Evolutionary conservation across 2,888 invertebrate genomes (phyloP).

Genomic region (Actias luna): DNA sequence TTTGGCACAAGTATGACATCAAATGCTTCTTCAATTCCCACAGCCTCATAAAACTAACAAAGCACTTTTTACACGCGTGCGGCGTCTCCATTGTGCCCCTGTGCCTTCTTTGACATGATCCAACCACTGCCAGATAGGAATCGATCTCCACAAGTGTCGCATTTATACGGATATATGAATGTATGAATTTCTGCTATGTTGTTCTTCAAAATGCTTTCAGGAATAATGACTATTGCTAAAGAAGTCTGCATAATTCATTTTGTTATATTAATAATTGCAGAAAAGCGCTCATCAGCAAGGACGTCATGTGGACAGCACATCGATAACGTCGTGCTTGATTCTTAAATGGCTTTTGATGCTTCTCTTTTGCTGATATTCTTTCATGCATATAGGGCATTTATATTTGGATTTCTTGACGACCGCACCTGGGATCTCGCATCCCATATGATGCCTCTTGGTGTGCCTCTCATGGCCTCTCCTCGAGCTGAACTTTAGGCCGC

Average conservation of each 20-base stretch:
- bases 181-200: too few species aligned
- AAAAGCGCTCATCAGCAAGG: too few species aligned
- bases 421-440: too few species aligned
- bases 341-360: constrained; percentile 26
- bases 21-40: constrained; percentile 64
- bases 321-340: constrained; percentile 23
- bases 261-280: too few species aligned
- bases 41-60: constrained; percentile 62
- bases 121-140: constrained; percentile 63
- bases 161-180: constrained; percentile 62
- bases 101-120: constrained; percentile 68
- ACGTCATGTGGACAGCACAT: too few species aligned
- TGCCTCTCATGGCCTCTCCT: constrained; percentile 49
- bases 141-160: constrained; percentile 56
- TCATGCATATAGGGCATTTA: constrained; percentile 24
- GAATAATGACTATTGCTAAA: too few species aligned
- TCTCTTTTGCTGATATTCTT: constrained; percentile 23
- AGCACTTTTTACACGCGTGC: constrained; percentile 58
- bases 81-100: constrained; percentile 49
- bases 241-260: too few species aligned
- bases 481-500: constrained; percentile 43
- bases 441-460: constrained; percentile 30
- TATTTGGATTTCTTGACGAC: constrained; percentile 15
- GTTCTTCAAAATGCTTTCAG: too few species aligned
- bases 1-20: constrained; percentile 38